Conservation (phyloP, 2,113 vertebrate species). For the Melospiza georgiana region DNA sequence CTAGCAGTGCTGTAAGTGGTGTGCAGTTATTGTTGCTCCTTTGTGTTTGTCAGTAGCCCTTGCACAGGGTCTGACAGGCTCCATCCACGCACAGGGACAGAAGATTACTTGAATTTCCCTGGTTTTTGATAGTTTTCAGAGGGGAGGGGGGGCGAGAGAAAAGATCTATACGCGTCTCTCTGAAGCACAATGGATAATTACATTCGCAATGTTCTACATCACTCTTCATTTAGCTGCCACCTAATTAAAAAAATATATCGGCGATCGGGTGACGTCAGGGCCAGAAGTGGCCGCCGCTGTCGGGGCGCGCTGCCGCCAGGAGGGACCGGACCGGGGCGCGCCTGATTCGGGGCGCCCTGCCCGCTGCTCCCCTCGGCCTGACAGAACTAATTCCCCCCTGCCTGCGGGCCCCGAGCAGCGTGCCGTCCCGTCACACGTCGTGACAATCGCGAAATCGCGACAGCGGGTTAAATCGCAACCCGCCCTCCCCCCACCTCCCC, state of each 20-base stretch:
- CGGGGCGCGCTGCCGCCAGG: background rate
- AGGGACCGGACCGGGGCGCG: background rate
- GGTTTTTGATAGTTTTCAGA: background rate
- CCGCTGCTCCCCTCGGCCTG: background rate
- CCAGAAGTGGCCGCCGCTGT: background rate
- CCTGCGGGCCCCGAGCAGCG: background rate
- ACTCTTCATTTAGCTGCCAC: conserved; percentile 28
- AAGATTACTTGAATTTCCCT: conserved; percentile 23
- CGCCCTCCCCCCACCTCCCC: background rate
- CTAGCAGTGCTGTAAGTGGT: conserved; percentile 55
- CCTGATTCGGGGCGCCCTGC: background rate
- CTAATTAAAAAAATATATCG: conserved; percentile 45
- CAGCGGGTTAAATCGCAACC: background rate
- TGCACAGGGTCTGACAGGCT: conserved; percentile 35
- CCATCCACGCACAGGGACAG: background rate
- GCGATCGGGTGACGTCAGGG: background rate
- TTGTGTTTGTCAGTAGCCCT: conserved; percentile 64
- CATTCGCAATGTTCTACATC: background rate
- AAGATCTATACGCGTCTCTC: background rate
- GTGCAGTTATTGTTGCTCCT: conserved; percentile 59
- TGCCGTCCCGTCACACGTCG: background rate
- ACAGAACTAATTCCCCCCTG: background rate
- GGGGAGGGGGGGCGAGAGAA: background rate
- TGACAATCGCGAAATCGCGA: background rate
- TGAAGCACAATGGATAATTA: conserved; percentile 40